phyloP scores from a whole-genome alignment of 2,888 invertebrate genomes.

The Cerceris ruficornis region DNA sequence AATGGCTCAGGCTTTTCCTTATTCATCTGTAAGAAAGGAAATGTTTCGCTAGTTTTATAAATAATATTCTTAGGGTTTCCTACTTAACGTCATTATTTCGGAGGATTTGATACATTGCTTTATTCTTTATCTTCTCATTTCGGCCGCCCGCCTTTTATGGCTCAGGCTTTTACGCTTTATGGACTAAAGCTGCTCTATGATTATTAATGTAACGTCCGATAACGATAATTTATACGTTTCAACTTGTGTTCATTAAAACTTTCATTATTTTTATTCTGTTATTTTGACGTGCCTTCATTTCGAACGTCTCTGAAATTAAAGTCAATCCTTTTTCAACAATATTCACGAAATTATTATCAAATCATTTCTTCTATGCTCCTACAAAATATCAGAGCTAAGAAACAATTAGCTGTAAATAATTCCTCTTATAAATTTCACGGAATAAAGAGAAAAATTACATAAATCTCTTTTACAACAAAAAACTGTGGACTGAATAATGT shows the following conservation, averaged over 20 bases:
- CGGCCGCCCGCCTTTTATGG: background rate
- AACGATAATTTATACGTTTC: background rate
- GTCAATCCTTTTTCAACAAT: too few species aligned
- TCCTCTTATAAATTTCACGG: background rate
- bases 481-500: too few species aligned
- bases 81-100: too few species aligned
- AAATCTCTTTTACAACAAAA: too few species aligned
- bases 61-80: too few species aligned
- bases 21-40: too few species aligned
- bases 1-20: too few species aligned
- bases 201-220: background rate
- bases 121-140: constrained; percentile 21
- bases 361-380: too few species aligned
- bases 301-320: too few species aligned
- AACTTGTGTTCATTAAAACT: background rate
- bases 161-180: background rate
- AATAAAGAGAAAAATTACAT: background rate
- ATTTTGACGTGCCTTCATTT: too few species aligned
- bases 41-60: too few species aligned
- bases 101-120: background rate
- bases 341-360: background rate
- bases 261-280: background rate
- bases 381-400: too few species aligned
- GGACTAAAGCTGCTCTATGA: background rate
- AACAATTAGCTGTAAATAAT: background rate